Base-by-base conservation (phyloP, 2,113 vertebrate species). In the Pica pica region DNA sequence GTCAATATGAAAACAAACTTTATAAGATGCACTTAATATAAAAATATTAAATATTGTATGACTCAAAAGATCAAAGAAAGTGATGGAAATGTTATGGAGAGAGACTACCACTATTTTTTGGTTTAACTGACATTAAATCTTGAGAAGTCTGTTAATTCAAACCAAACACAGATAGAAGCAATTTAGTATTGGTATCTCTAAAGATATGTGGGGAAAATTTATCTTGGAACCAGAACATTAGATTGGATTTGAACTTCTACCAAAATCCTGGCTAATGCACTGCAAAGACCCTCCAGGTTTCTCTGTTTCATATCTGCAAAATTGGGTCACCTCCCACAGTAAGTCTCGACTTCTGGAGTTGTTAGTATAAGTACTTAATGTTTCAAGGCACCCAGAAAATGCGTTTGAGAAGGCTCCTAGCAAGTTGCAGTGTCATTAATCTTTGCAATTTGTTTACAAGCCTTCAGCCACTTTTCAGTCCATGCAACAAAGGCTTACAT, bases 381-480 rank as follows among this genome's bases (percentile, higher is more conserved):
- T 82, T 94, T 76, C 61, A 64, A 83, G 37, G 28, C 63, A 83
- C 46, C 27, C 67, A 89, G 64, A 88, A 89, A 83, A 90, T 7
- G 28, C 13, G 17, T 83, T 80, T 50, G 55, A 77, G 71, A 90
- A 77, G 59, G 46, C 19, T 83, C 13, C 57, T 46, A 83, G 86
- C 41, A 94, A 89, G 59, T 31, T 91, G 64, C 64, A 42, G 56
- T 59, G 42, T 30, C 69, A 75, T 94, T 95, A 91, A 83, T 93
- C 80, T 93, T 93, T n/a, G 50, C 41, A 84, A 93, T 91, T 93
- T 90, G 63, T 96, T 95, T 97, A 89, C 77, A 90, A 93, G 91
- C 49, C 75, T 74, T 78, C 70, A 90, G 42, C 67, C 56, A 57
- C 67, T 67, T 92, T 91, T 89, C 70, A 65, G 87, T 55, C 55